These are phyloP conservation scores for Philaethria dido DNA, from an alignment of 2,888 invertebrate genomes.

Conservation along the genomic window DNA sequence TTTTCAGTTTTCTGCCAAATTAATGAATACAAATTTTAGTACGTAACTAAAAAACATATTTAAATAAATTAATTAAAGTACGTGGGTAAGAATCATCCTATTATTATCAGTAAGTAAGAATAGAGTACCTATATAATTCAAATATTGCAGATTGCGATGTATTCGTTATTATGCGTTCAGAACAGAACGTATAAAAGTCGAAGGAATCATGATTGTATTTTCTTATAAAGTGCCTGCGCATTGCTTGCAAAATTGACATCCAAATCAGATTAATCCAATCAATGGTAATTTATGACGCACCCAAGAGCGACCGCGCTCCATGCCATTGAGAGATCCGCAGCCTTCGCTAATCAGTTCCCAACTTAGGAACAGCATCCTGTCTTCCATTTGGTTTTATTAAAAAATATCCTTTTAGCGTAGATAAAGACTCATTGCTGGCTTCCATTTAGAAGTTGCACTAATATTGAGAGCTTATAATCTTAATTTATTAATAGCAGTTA, in stretches of 20 bases:
- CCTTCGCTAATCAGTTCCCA: conserved; percentile 73
- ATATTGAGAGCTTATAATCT: neutral
- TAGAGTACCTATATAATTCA: conserved; percentile 42
- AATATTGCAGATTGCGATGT: conserved; percentile 55
- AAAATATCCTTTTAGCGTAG: conserved; percentile 16
- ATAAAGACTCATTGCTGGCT: conserved; percentile 17
- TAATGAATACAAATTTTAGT: too few relatives aligned
- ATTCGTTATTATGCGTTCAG: conserved; percentile 70
- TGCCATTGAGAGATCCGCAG: conserved; percentile 73
- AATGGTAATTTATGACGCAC: conserved; percentile 84
- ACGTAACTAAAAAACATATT: too few relatives aligned
- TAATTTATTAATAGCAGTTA: neutral
- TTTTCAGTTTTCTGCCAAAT: too few relatives aligned
- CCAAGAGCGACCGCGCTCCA: conserved; percentile 66
- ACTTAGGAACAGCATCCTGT: conserved; percentile 59
- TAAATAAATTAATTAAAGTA: too few relatives aligned
- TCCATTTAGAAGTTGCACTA: conserved; percentile 4
- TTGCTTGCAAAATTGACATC: conserved; percentile 80
- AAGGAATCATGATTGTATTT: conserved; percentile 70
- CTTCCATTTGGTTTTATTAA: conserved; percentile 54
- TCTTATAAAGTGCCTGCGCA: conserved; percentile 75
- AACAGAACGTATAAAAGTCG: conserved; percentile 64
- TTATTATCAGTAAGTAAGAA: neutral
- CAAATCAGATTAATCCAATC: conserved; percentile 85
- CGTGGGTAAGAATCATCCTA: too few relatives aligned